Evolutionary conservation across 2,888 invertebrate species (phyloP), one percentile per base, ranked within the genome.

Genomic region (Rhogogaster chlorosoma): DNA sequence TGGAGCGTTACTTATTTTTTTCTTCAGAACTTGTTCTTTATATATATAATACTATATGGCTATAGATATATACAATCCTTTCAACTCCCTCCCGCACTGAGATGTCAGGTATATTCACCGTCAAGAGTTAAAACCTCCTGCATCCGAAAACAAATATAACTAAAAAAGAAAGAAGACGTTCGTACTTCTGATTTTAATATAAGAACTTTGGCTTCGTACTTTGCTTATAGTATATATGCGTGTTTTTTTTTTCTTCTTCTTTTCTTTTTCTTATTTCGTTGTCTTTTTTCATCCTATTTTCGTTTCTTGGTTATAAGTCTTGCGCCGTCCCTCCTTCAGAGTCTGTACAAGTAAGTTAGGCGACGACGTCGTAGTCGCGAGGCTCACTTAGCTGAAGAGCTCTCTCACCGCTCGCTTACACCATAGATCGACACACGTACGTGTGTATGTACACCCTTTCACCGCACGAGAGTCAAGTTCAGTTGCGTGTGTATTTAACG

Each of bases 291-390:
- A 18, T n/a, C 36, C 9, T n/a, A 22, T 22, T 42, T 3, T 45
- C 26, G 18, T 32, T 77, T 15, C 53, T 53, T 32, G 22, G 18
- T 53, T 53, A 18, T 49, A 32, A 49, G 18, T 49, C 32, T 53
- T 77, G 18, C 32, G 15, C 45, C 45, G 12, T 1, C 45, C 12
- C 32, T 29, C 32, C 71, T 22, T 42, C n/a, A 42, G 38, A 73
- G 42, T 73, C 36, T 73, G 73, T 73, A 42, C 73, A 18, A 22
- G 73, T 73, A 73, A 73, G 73, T 38, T 38, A 73, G 73, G 42
- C 73, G 73, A 73, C 73, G 73, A 73, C 73, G 73, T 42, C 32
- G 45, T 45, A 45, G 45, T 15, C 45, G 45, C 45, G 73, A 22
- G 15, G 26, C n/a, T 73, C 73, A 73, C 73, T 73, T 29, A 38